phyloP scores from a whole-genome alignment of 2,797 vertebrate species.

The Sebastolobus altivelis region DNA sequence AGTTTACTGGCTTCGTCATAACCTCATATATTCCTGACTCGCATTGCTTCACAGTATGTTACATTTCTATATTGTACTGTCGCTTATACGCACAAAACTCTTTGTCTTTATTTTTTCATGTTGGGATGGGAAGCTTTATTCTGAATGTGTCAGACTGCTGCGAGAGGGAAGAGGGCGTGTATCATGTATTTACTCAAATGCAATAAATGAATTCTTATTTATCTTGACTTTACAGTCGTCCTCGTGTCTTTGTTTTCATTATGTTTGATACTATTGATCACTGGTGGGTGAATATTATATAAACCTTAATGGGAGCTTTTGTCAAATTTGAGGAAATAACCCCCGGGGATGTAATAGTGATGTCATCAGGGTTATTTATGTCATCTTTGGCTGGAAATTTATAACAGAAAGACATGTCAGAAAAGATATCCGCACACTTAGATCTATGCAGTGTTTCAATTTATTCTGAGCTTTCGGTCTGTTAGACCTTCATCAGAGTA shows the following conservation, averaged over 20 bases:
- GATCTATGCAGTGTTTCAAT: no score
- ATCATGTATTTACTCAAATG: conserved; percentile 22
- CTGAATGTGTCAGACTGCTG: conserved; percentile 17
- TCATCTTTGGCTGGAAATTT: not conserved
- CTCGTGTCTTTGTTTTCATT: not conserved
- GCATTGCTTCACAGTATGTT: conserved; percentile 3
- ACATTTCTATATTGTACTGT: conserved; percentile 26
- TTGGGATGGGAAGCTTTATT: conserved; percentile 7
- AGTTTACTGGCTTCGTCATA: not conserved
- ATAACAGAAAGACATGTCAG: not conserved
- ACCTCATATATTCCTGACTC: not conserved
- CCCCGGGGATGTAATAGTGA: not conserved
- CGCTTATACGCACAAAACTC: conserved; percentile 21
- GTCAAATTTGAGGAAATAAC: not conserved
- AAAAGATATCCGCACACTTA: no score
- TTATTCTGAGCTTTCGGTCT: no score
- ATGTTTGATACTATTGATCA: not conserved
- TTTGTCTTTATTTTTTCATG: not conserved
- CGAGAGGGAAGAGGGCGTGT: not conserved
- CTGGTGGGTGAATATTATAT: not conserved
- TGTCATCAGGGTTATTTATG: not conserved
- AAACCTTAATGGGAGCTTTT: not conserved
- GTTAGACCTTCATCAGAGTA: no score
- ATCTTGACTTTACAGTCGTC: not conserved
- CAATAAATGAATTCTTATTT: conserved; percentile 64